Percentiles rank a stretch among this genome's conserved stretches.
Evolutionary conservation across 2,888 invertebrate species (phyloP).

Genomic region (Aricia artaxerxes): DNA sequence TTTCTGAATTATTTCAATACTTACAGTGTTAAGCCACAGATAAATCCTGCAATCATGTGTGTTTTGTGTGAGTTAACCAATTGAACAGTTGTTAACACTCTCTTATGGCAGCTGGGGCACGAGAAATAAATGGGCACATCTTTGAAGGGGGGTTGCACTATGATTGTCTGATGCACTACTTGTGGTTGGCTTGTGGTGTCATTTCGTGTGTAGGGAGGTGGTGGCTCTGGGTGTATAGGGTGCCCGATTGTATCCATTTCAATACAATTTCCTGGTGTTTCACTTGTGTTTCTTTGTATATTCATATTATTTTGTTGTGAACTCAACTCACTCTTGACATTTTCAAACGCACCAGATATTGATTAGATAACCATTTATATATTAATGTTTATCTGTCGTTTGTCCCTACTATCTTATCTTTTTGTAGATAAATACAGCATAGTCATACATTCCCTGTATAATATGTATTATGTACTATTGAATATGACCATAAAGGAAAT

Average conservation of each 20-base stretch:
- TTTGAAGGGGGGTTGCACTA: slow-evolving; percentile 57
- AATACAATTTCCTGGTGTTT: slow-evolving; percentile 45
- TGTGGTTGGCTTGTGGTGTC: slow-evolving; percentile 46
- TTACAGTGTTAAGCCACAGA: slow-evolving; percentile 70
- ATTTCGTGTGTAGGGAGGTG: slow-evolving; percentile 60
- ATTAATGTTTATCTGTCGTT: slow-evolving; percentile 30
- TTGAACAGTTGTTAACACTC: slow-evolving; percentile 60
- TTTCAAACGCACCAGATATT: slow-evolving; percentile 30
- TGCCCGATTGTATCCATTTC: slow-evolving; percentile 46
- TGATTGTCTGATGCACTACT: slow-evolving; percentile 55
- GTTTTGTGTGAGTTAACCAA: slow-evolving; percentile 66
- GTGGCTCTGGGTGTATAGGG: slow-evolving; percentile 50
- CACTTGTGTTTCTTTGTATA: slow-evolving; percentile 35
- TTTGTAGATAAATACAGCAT: slow-evolving; percentile 16
- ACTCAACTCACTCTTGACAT: slow-evolving; percentile 29
- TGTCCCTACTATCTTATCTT: slow-evolving; percentile 31
- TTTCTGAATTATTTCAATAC: slow-evolving; percentile 41
- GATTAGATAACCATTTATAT: slow-evolving; percentile 33
- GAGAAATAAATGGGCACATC: slow-evolving; percentile 54
- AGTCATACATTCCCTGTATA: neutral
- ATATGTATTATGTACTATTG: neutral
- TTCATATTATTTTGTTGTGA: slow-evolving; percentile 34
- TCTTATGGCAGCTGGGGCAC: slow-evolving; percentile 61
- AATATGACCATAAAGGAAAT: neutral
- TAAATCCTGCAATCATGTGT: slow-evolving; percentile 69